Base-by-base conservation (phyloP, 2,797 vertebrate species). In the Bradypodion ventrale region DNA sequence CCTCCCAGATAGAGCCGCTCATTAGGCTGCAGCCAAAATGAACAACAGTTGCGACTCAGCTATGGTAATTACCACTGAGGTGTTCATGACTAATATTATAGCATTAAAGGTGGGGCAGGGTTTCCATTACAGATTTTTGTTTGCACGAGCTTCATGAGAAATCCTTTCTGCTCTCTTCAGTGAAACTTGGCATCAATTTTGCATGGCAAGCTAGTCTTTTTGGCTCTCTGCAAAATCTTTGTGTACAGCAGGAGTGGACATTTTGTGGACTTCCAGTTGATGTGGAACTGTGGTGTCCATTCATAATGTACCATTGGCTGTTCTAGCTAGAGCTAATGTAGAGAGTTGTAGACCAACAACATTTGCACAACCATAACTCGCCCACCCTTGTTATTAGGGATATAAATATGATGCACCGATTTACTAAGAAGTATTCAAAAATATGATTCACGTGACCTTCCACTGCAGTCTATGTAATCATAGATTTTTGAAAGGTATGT, bases 11-110 rank as follows among this genome's bases (percentile, higher is more conserved):
- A 81, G 35, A 32, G 42, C 78, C 62, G 16, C 4, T 78, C 1
- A 62, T 6, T 23, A 76, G 92, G 88, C 4, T 89, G 83, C 46
- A 82, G 92, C 69, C 87, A 87, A 91, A 89, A 29, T 72, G 85
- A 92, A 94, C 85, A 92, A 90, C 93, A 92, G 88, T 91, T 92
- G 87, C 92, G 72, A 68, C 85, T 95, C 91, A 93, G 63, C 84
- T 8, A 85, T 1, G 84, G 37, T 94, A 93, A 95, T 95, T 94
- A 95, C 68, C 90, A 81, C 83, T 78, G 7, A 81, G 66, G 88
- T 89, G 78, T 40, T 85, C 84, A 25, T 95, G 94, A 95, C 94
- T 95, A 95, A 96, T 92, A 91, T 75, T 75, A 87, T 85, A 82
- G 92, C 89, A 79, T 89, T 86, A 86, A 82, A 93, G 95, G 95